A percentile compares a stretch with the other conserved stretches of the same genome.
Conservation (phyloP, 1,140 invertebrate species). For the Agraylea sexmaculata region DNA sequence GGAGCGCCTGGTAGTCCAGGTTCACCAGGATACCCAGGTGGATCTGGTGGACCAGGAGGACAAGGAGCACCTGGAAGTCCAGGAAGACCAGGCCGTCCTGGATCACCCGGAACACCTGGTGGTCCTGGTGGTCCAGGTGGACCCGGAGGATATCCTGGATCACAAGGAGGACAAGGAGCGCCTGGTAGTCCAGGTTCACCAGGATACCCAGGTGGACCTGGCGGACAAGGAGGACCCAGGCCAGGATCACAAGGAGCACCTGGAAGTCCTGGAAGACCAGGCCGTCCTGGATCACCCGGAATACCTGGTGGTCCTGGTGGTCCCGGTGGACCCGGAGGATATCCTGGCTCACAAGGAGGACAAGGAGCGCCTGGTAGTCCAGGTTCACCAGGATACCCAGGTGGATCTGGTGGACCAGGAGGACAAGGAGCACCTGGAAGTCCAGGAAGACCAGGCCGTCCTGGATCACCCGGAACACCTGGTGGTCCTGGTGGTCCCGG, state of each 20-base stretch:
- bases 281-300: conserved; percentile 7
- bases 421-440: conserved; percentile 5
- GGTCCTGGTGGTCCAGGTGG: conserved; percentile 2
- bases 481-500: conserved; percentile 14
- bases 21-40: too few relatives aligned
- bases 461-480: conserved; percentile 7
- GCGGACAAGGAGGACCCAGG: background rate
- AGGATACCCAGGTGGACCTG: background rate
- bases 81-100: background rate
- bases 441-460: conserved; percentile 5
- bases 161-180: conserved; percentile 2
- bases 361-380: conserved; percentile 14
- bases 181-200: conserved; percentile 9
- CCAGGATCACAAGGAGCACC: conserved; percentile 10
- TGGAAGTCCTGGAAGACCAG: conserved; percentile 9
- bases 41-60: conserved; percentile 5
- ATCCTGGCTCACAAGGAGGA: conserved; percentile 6
- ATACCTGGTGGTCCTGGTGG: conserved; percentile 1
- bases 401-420: conserved; percentile 10
- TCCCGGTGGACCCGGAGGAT: conserved; percentile 5
- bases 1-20: conserved; percentile 5
- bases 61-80: conserved; percentile 6
- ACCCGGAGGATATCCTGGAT: too few relatives aligned
- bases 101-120: background rate
- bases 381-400: background rate